Evolutionary conservation across 1,140 invertebrate species (phyloP).

Genomic region (Drosophila santomea): DNA sequence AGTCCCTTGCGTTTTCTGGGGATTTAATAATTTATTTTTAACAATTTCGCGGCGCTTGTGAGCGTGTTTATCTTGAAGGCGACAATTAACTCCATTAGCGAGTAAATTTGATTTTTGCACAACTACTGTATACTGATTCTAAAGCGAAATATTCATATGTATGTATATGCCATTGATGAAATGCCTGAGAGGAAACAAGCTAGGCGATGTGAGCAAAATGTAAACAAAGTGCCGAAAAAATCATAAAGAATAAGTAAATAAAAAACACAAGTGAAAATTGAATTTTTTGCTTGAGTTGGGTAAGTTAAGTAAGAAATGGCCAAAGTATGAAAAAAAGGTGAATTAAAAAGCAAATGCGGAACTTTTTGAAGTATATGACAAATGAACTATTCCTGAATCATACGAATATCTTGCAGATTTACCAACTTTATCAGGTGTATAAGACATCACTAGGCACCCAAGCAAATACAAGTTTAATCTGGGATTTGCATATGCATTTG

Average conservation of each 20-base stretch:
- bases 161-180: slow-evolving; percentile 14
- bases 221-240: slow-evolving; percentile 33
- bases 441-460: slow-evolving; percentile 16
- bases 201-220: slow-evolving; percentile 12
- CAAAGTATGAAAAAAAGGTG: slow-evolving; percentile 22
- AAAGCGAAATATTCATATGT: neutral
- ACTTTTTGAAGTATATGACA: slow-evolving; percentile 21
- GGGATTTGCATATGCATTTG: slow-evolving; percentile 45
- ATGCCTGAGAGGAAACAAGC: slow-evolving; percentile 6
- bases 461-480: slow-evolving; percentile 33
- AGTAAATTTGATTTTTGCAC: slow-evolving; percentile 34
- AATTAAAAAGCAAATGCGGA: slow-evolving; percentile 29
- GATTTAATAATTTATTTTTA: slow-evolving; percentile 63
- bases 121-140: neutral
- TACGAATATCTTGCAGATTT: neutral
- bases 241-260: slow-evolving; percentile 46
- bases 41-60: slow-evolving; percentile 10
- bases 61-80: slow-evolving; percentile 28
- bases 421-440: slow-evolving; percentile 8
- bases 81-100: slow-evolving; percentile 60
- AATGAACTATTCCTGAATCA: slow-evolving; percentile 35
- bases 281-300: slow-evolving; percentile 22
- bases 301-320: slow-evolving; percentile 36
- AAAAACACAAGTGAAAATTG: slow-evolving; percentile 36
- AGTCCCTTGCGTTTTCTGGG: slow-evolving; percentile 46